These are phyloP conservation scores for Progne subis DNA, from an alignment of 2,113 vertebrate species.

Conservation along the genomic window DNA sequence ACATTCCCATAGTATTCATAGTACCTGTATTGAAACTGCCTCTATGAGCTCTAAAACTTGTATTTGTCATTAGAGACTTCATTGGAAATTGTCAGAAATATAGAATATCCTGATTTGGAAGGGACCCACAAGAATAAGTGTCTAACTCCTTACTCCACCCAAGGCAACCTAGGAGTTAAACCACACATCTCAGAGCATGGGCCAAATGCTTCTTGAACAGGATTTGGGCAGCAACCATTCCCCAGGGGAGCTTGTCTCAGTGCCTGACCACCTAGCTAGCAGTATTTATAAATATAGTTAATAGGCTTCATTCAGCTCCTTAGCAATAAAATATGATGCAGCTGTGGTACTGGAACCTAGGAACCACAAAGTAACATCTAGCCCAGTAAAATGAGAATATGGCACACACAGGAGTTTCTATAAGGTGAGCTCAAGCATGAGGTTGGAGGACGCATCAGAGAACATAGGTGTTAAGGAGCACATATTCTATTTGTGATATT, in stretches of 20 bases:
- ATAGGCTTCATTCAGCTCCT: neutral
- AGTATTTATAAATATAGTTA: neutral
- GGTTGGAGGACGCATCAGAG: rapidly evolving
- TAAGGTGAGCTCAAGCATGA: neutral
- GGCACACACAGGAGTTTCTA: neutral
- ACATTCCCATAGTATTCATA: neutral
- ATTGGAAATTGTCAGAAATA: neutral
- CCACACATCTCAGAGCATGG: neutral
- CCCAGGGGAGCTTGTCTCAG: neutral
- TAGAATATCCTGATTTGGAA: neutral
- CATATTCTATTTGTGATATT: neutral
- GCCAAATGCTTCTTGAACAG: neutral
- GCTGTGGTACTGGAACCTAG: neutral
- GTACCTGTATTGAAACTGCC: neutral
- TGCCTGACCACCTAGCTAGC: neutral
- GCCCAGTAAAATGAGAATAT: neutral
- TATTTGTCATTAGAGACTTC: neutral
- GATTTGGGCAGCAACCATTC: neutral
- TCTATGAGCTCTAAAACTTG: neutral
- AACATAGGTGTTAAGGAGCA: neutral
- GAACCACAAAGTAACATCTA: neutral
- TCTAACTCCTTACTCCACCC: neutral
- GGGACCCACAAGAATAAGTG: neutral
- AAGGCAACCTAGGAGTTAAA: neutral
- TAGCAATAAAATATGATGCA: neutral